These are phyloP conservation scores for Hemibagrus wyckioides DNA, from an alignment of 2,113 vertebrate species.

Conservation along the genomic window DNA sequence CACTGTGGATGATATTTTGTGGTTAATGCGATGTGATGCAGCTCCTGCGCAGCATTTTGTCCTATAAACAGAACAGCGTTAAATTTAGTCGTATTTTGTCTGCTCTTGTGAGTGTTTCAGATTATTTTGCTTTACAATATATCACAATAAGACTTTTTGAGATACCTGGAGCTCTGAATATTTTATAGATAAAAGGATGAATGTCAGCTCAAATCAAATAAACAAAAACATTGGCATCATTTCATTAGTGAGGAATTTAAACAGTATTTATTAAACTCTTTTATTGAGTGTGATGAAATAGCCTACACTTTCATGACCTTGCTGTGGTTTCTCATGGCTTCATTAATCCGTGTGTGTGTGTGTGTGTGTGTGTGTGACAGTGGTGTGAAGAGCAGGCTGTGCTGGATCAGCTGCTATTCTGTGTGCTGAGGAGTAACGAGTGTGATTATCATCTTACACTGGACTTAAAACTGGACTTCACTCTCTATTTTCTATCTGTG, in stretches of 20 bases:
- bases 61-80: not conserved
- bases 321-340: not conserved
- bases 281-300: not conserved
- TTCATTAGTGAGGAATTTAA: not conserved
- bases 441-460: not conserved
- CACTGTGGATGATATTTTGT: not conserved
- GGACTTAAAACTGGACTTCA: not conserved
- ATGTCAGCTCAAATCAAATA: not conserved
- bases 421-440: not conserved
- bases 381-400: not conserved
- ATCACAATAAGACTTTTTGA: not conserved
- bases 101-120: not conserved
- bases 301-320: not conserved
- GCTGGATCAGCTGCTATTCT: not conserved
- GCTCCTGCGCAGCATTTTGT: not conserved
- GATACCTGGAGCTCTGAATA: not conserved
- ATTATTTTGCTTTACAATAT: not conserved
- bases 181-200: not conserved
- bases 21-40: not conserved
- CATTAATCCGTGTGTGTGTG: not conserved
- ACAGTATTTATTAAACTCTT: too few relatives aligned
- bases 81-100: not conserved
- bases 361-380: too few relatives aligned
- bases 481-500: not conserved
- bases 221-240: not conserved